Evolutionary conservation across 2,113 vertebrate species (phyloP), one percentile per base, ranked within the genome.

Genomic region (Colaptes auratus): DNA sequence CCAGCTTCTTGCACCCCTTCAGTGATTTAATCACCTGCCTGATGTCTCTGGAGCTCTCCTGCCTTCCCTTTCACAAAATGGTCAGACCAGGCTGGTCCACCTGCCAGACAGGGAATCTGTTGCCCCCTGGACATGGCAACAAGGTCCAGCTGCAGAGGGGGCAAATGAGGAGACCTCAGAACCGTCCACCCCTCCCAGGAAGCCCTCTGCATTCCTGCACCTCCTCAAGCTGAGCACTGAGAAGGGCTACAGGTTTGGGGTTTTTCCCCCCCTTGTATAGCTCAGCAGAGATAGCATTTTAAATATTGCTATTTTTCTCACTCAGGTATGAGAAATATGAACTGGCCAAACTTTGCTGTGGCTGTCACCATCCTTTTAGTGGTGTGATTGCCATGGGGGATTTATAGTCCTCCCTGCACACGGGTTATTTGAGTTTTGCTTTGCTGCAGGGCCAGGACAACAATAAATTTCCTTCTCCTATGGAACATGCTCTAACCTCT

Each of bases 241-340:
- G 46, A 46, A 60, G 18, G 60, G 65, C 42, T 5, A 18, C 46
- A 84, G 78, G 78, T 6, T 73, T 21, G 3, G 11, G 8, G 15
- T 33, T 60, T 28, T 61, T n/a, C 44, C 12, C 39, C 12, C 39
- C 36, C 44, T 69, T 85, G 59, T 52, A 56, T 65, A 78, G 83
- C 81, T 92, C 56, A 64, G 27, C 42, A 60, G 36, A 89, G 63
- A 88, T 50, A 73, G 36, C 15, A 18, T 90, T 93, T 95, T 85
- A 82, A 96, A 94, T 88, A 64, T 61, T 94, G 89, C 60, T 94
- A 66, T 89, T 95, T 91, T 92, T 90, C 85, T 85, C 77, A 28
- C 85, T 75, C 70, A 87, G 81, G n/a, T 90, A 59, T 48, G 84
- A 97, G 91, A 95, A 96, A 93, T 96, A 96, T 92, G 91, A 93